Percentiles rank a stretch among this genome's conserved stretches.
Evolutionary conservation across 2,888 invertebrate species (phyloP).

Genomic region (Hylaea fasciaria): DNA sequence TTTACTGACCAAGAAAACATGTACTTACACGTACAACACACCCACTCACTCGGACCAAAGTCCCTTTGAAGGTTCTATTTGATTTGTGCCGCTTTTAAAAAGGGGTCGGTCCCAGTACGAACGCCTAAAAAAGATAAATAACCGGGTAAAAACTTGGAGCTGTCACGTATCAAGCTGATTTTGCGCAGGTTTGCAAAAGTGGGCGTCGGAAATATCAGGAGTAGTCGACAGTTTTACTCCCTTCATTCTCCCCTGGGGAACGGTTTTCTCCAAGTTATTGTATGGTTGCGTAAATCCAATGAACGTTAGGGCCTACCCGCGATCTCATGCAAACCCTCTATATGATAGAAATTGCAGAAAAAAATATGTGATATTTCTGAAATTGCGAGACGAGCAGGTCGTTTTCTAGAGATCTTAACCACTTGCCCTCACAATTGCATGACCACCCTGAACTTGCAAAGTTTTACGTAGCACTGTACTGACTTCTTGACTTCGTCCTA

Average conservation of each 20-base stretch:
- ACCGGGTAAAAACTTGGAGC: conserved; percentile 18
- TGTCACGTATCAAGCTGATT: conserved; percentile 27
- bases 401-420: too few species aligned
- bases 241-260: conserved; percentile 9
- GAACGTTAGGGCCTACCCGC: background rate
- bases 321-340: too few species aligned
- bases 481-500: too few species aligned
- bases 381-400: too few species aligned
- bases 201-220: conserved; percentile 25
- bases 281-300: conserved; percentile 1
- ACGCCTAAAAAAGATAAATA: conserved; percentile 23
- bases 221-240: conserved; percentile 18
- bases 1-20: conserved; percentile 1
- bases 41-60: background rate
- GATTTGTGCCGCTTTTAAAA: conserved; percentile 19
- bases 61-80: conserved; percentile 11
- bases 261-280: conserved; percentile 12
- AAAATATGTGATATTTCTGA: too few species aligned
- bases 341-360: too few species aligned
- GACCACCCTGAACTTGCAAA: too few species aligned
- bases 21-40: background rate
- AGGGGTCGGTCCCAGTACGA: conserved; percentile 11
- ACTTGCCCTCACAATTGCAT: too few species aligned
- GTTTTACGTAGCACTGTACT: too few species aligned
- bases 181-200: conserved; percentile 22